Evolutionary conservation across 2,797 vertebrate species (phyloP), one percentile per base, ranked within the genome.

Genomic region (Rhyacichthys aspro): DNA sequence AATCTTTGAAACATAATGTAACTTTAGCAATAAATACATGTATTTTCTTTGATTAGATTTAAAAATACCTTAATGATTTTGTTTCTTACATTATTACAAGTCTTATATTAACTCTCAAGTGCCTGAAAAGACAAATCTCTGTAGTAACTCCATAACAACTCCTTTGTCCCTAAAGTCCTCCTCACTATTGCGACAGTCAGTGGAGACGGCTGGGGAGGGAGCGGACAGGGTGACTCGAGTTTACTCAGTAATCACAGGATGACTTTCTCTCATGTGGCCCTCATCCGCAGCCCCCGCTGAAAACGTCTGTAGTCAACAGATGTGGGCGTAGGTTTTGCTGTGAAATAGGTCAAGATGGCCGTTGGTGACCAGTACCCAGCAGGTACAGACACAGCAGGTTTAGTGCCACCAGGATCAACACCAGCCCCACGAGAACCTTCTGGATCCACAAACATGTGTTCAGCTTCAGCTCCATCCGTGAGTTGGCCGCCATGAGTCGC

Each of bases 401-500:
- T 56, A 95, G 74, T 67, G 85, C 84, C 86, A 94, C 48, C 17
- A 93, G 92, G 15, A 96, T 39, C 54, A 94, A 59, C 38, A 94
- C 88, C 82, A 98, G 69, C 59, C 84, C 82, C 9, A 91, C 55
- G 5, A 96, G 91, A 67, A 97, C 85, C 82, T 96, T 95, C 84
- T 98, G 96, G 56, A 94, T 82, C 95, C 95, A 96, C 69, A 97
- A 72, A 84, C 94, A 96, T 19, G 36, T 68, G 42, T 94, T 91
- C 82, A 98, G 81, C 85, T 94, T 94, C 83, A 94, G 94, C 81
- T 96, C 95, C 85, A 97, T 84, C 55, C 93, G 91, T 10, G 76
- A 92, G 82, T 88, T 94, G 83, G 84, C 89, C 68, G 88, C 79
- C 85, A 92, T 85, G 77, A 97, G 60, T 46, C 65, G 92, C 84